Conservation (phyloP, 2,888 invertebrate species). For the Drosophila buzzatii region DNA sequence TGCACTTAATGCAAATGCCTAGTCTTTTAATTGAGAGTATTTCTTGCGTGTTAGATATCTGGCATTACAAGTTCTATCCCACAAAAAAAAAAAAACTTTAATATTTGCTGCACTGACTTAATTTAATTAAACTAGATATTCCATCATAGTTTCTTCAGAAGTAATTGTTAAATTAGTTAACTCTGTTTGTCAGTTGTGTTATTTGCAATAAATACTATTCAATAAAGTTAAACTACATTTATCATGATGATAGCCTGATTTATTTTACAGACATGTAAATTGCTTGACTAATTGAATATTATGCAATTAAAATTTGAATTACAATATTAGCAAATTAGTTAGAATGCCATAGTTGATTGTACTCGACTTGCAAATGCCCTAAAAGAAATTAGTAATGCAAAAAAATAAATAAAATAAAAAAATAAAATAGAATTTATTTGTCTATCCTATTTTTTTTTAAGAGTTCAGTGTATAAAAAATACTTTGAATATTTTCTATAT, state of each 20-base stretch:
- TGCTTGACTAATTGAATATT: slow-evolving; percentile 2
- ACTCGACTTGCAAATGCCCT: not conserved
- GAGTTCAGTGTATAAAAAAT: too few species aligned
- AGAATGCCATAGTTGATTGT: not conserved
- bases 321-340: not conserved
- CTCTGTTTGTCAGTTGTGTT: not conserved
- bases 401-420: too few species aligned
- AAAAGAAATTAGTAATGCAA: too few species aligned
- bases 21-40: slow-evolving; percentile 48
- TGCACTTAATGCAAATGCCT: slow-evolving; percentile 62
- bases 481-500: too few species aligned
- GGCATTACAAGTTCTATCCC: slow-evolving; percentile 9
- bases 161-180: not conserved
- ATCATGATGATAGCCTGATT: not conserved
- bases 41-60: slow-evolving; percentile 19
- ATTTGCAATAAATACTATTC: not conserved
- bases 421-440: too few species aligned
- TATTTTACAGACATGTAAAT: not conserved
- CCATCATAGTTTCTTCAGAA: not conserved
- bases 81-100: not conserved
- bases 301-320: not conserved
- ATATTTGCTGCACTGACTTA: not conserved
- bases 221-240: not conserved
- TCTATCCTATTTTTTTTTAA: too few species aligned
- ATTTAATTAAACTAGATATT: not conserved